These are phyloP conservation scores for Zingel zingel DNA, from an alignment of 2,113 vertebrate species.

Conservation along the genomic window DNA sequence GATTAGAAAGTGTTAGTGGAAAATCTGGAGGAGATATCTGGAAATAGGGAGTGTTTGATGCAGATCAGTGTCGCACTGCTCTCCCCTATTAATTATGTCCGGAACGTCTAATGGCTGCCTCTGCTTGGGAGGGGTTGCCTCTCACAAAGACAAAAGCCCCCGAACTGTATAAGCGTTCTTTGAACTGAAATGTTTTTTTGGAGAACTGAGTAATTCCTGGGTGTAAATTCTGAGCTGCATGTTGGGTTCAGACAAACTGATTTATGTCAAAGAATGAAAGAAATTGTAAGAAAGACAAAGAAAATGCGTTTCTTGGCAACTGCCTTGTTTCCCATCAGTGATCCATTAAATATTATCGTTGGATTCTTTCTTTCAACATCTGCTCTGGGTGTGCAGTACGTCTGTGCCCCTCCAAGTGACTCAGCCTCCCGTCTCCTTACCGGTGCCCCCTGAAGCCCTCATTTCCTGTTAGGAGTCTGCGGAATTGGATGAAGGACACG, in stretches of 20 bases:
- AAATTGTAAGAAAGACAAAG: slow-evolving; percentile 43
- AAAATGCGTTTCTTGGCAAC: slow-evolving; percentile 35
- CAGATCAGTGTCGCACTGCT: slow-evolving; percentile 77
- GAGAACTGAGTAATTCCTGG: slow-evolving; percentile 65
- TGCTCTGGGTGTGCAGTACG: slow-evolving; percentile 55
- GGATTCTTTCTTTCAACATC: slow-evolving; percentile 60
- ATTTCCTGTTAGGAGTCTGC: slow-evolving; percentile 83
- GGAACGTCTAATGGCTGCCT: slow-evolving; percentile 70
- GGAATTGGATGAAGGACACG: slow-evolving; percentile 74
- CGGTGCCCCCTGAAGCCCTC: slow-evolving; percentile 80
- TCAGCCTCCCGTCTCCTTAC: slow-evolving; percentile 59
- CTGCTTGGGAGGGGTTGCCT: slow-evolving; percentile 62
- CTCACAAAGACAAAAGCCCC: slow-evolving; percentile 69
- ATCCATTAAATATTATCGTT: slow-evolving; percentile 45
- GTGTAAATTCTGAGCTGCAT: slow-evolving; percentile 59
- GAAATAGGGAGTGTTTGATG: slow-evolving; percentile 80
- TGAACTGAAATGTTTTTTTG: slow-evolving; percentile 73
- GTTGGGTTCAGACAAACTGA: slow-evolving; percentile 57
- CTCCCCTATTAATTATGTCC: slow-evolving; percentile 82
- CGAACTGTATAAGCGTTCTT: slow-evolving; percentile 75
- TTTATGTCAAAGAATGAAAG: slow-evolving; percentile 55
- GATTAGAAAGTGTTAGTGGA: slow-evolving; percentile 84
- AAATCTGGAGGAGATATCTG: slow-evolving; percentile 82
- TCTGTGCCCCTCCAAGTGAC: slow-evolving; percentile 59
- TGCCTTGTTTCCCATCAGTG: slow-evolving; percentile 40